Percentiles rank a stretch among this genome's conserved stretches.
Conservation (phyloP, 1,140 invertebrate genomes). For the Trichomalopsis sarcophagae region DNA sequence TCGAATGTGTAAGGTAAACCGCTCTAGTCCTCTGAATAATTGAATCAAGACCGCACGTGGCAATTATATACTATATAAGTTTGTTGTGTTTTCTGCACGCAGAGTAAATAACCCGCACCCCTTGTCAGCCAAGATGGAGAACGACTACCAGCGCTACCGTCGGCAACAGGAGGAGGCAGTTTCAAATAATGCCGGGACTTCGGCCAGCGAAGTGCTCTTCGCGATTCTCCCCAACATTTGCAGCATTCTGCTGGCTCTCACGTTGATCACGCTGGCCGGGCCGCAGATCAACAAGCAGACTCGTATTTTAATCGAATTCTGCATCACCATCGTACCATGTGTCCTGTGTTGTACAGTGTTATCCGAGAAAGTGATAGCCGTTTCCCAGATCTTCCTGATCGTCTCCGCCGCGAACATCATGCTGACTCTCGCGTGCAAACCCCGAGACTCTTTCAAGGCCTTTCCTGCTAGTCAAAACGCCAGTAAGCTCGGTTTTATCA, state of each 20-base stretch:
- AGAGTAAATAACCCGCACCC: constrained; percentile 12
- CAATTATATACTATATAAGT: not conserved
- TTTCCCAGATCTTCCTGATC: constrained; percentile 58
- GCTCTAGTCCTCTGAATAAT: not conserved
- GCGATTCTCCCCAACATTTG: constrained; percentile 72
- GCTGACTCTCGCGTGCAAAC: constrained; percentile 34
- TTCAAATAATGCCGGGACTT: constrained; percentile 65
- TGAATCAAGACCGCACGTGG: not conserved
- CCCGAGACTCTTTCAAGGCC: not conserved
- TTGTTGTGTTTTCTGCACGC: not conserved
- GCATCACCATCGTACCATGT: constrained; percentile 73
- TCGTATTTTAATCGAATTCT: constrained; percentile 72
- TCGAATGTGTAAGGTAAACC: constrained; percentile 7
- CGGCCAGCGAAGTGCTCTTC: constrained; percentile 69
- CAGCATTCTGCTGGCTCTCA: constrained; percentile 64
- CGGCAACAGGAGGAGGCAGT: constrained; percentile 65
- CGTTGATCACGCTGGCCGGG: constrained; percentile 55
- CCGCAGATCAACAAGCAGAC: constrained; percentile 53
- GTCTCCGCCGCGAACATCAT: constrained; percentile 58
- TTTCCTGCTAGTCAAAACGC: not conserved
- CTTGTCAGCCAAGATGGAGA: constrained; percentile 24
- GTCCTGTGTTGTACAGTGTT: constrained; percentile 75
- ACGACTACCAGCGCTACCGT: constrained; percentile 60
- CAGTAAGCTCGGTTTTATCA: constrained; percentile 75
- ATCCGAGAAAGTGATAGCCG: constrained; percentile 58